Base-by-base conservation (phyloP, 92 coral and sea anemone species). In the Actinernus sp. region DNA sequence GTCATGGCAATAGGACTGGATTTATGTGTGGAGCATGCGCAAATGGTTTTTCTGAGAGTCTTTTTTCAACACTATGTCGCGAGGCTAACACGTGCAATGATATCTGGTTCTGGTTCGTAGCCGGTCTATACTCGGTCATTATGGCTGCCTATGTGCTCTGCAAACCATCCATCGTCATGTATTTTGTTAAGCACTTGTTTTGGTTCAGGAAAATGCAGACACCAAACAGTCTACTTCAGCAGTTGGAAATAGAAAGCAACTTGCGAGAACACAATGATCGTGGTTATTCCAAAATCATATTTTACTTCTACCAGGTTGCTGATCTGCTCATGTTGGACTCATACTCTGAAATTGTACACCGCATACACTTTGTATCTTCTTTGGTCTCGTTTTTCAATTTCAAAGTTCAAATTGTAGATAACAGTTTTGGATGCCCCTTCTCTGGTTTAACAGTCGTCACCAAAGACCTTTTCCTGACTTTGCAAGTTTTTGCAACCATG, bases 231-330 rank as follows among this genome's bases (percentile, higher is more conserved):
- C n/a, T n/a, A n/a, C n/a, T n/a, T n/a, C n/a, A n/a, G n/a, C n/a
- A n/a, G n/a, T n/a, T n/a, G n/a, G n/a, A n/a, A n/a, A n/a, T n/a
- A n/a, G n/a, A n/a, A n/a, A n/a, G n/a, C n/a, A n/a, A n/a, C n/a
- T n/a, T n/a, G n/a, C n/a, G n/a, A n/a, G n/a, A n/a, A n/a, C n/a
- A n/a, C n/a, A n/a, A n/a, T 40, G 46, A 76, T 40, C 63, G 49
- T 9, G 93, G 93, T 18, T 90, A 69, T 55, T 39, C 83, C 30
- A 88, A 87, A 58, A 91, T 82, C 26, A 55, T 82, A 0, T 92
- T 88, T 34, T 92, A 92, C 54, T 92, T 88, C 52, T 92, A 89
- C 49, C 98, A 92, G 65, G 81, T 74, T 41, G 75, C 85, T 22
- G 76, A 84, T 33, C 27, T 89, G 7, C 75, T 92, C 5, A 55